phyloP scores from a whole-genome alignment of 2,888 invertebrate species.

The Hyposoter didymator region DNA sequence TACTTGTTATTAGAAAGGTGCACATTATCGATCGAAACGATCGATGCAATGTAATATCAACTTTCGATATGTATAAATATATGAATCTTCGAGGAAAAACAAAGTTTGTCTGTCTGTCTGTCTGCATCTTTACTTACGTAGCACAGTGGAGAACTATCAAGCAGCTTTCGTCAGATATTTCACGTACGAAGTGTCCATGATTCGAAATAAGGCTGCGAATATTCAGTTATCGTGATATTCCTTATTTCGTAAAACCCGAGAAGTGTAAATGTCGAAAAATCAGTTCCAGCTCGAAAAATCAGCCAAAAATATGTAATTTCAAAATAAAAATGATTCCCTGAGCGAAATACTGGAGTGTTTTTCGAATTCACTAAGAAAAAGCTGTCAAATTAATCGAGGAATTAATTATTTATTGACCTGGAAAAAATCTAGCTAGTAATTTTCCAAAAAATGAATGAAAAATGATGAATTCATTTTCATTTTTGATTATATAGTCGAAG shows the following conservation, averaged over 20 bases:
- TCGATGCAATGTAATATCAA: conserved; percentile 35
- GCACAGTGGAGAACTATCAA: background rate
- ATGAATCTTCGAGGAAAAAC: background rate
- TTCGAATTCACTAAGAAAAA: too few species aligned
- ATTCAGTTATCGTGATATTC: background rate
- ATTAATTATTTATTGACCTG: too few species aligned
- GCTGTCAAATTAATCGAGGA: too few species aligned
- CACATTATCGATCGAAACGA: conserved; percentile 54
- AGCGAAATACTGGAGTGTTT: too few species aligned
- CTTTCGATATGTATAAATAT: background rate
- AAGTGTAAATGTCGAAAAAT: background rate
- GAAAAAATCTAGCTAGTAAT: too few species aligned
- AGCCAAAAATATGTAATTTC: too few species aligned
- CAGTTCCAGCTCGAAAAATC: background rate
- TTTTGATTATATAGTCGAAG: background rate
- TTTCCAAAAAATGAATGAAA: too few species aligned
- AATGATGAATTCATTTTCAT: background rate
- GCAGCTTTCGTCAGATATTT: background rate
- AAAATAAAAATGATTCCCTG: too few species aligned
- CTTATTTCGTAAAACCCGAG: background rate
- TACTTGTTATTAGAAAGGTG: conserved; percentile 71
- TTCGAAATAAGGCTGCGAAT: background rate
- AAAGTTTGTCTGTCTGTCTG: background rate
- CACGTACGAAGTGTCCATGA: background rate
- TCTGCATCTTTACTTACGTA: background rate